These are phyloP conservation scores for Marronus borbonicus DNA, from an alignment of 2,888 invertebrate species.

Conservation along the genomic window DNA sequence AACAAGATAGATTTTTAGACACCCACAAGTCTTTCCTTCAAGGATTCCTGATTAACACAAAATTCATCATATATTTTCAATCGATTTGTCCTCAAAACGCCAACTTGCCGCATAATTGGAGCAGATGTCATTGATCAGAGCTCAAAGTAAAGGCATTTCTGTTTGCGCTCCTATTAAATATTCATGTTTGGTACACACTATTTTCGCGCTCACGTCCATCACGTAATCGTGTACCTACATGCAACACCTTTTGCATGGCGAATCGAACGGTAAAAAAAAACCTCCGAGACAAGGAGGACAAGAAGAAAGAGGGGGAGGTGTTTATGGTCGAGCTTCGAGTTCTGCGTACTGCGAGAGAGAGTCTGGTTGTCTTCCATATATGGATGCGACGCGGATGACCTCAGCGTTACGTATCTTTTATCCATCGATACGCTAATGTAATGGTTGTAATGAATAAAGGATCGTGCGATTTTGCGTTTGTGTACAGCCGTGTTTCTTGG, in stretches of 20 bases:
- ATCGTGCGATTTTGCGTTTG: background rate
- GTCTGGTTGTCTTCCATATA: slow-evolving; percentile 31
- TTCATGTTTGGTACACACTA: too few relatives aligned
- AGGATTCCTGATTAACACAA: too few relatives aligned
- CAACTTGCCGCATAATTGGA: too few relatives aligned
- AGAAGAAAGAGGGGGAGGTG: background rate
- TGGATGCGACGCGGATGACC: slow-evolving; percentile 42
- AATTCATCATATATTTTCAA: too few relatives aligned
- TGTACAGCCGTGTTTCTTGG: background rate
- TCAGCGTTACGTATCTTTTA: slow-evolving; percentile 10
- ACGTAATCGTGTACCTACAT: slow-evolving; percentile 37
- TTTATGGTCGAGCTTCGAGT: background rate
- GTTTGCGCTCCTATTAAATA: too few relatives aligned
- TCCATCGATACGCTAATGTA: background rate
- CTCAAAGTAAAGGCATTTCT: too few relatives aligned
- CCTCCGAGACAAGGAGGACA: background rate
- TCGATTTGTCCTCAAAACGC: too few relatives aligned
- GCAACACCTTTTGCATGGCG: slow-evolving; percentile 31
- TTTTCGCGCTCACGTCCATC: slow-evolving; percentile 9
- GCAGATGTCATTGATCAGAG: too few relatives aligned
- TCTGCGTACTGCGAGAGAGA: slow-evolving; percentile 4
- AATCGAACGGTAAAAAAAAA: background rate
- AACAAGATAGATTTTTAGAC: too few relatives aligned
- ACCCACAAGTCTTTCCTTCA: too few relatives aligned
- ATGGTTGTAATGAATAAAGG: background rate